These are phyloP conservation scores for Schizothorax lantsangensis DNA, from an alignment of 2,797 vertebrate genomes.

Conservation along the genomic window DNA sequence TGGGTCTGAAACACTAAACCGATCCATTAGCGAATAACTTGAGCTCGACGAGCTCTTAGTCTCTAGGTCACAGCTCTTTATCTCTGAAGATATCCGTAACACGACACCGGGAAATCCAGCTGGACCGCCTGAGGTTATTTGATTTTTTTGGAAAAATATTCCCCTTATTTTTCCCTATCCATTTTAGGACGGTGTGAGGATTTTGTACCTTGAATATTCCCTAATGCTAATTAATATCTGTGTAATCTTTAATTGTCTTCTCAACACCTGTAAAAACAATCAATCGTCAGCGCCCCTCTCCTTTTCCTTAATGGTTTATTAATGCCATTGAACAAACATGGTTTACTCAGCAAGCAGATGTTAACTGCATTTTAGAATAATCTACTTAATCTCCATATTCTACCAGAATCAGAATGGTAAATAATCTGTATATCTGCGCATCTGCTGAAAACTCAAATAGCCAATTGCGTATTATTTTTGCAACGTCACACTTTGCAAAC, in stretches of 20 bases:
- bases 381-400: neutral
- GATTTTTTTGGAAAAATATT: conserved; percentile 28
- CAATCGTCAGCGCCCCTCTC: conserved; percentile 13
- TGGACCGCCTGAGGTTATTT: conserved; percentile 35
- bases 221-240: conserved; percentile 32
- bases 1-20: conserved; percentile 86
- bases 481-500: neutral
- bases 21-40: conserved; percentile 98
- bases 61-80: conserved; percentile 94
- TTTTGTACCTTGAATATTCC: neutral
- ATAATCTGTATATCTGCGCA: neutral
- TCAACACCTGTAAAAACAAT: conserved; percentile 83
- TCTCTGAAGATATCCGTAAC: conserved; percentile 91
- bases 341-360: conserved; percentile 12
- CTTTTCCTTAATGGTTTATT: conserved; percentile 25
- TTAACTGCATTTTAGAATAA: neutral
- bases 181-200: neutral
- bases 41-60: conserved; percentile 88
- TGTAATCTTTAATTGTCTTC: conserved; percentile 44
- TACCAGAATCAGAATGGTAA: neutral
- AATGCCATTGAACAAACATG: conserved; percentile 38
- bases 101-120: conserved; percentile 75
- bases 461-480: neutral
- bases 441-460: neutral
- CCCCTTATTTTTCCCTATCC: neutral